Evolutionary conservation across 1,140 invertebrate genomes (phyloP).

Genomic region (Leptinotarsa texana): DNA sequence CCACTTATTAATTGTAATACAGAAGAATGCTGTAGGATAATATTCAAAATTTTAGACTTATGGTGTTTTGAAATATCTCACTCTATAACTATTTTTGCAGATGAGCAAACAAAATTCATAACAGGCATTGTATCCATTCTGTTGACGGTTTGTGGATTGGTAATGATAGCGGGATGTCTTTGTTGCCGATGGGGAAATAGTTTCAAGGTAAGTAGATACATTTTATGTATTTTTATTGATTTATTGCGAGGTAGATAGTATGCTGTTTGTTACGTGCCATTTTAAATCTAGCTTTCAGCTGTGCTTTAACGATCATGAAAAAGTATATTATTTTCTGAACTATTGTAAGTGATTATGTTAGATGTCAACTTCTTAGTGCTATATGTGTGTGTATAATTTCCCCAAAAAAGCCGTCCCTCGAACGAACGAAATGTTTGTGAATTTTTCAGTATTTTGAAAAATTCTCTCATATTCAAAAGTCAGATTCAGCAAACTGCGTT

Average conservation of each 20-base stretch:
- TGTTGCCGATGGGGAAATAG: conserved; percentile 53
- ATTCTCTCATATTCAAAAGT: too few species aligned
- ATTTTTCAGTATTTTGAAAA: too few species aligned
- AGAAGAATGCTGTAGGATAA: too few species aligned
- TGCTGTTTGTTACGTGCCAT: not conserved
- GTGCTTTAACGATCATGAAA: not conserved
- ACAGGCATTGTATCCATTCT: conserved; percentile 49
- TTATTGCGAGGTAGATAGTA: not conserved
- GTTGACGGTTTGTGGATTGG: conserved; percentile 49
- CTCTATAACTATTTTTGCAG: conserved; percentile 36
- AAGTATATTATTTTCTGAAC: not conserved
- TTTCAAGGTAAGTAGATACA: conserved; percentile 49
- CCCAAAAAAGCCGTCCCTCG: too few species aligned
- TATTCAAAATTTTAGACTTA: too few species aligned
- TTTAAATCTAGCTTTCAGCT: not conserved
- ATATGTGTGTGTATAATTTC: not conserved
- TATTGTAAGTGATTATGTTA: not conserved
- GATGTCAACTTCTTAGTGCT: not conserved
- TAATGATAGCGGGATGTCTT: conserved; percentile 51
- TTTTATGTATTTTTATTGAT: conserved; percentile 6
- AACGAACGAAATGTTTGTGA: too few species aligned
- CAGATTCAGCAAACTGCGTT: too few species aligned
- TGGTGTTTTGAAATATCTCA: too few species aligned
- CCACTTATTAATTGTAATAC: too few species aligned
- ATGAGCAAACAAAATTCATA: conserved; percentile 48